Percentiles rank a stretch among this genome's conserved stretches.
phyloP scores from a whole-genome alignment of 2,888 invertebrate species.

The Ferrisia virgata region DNA sequence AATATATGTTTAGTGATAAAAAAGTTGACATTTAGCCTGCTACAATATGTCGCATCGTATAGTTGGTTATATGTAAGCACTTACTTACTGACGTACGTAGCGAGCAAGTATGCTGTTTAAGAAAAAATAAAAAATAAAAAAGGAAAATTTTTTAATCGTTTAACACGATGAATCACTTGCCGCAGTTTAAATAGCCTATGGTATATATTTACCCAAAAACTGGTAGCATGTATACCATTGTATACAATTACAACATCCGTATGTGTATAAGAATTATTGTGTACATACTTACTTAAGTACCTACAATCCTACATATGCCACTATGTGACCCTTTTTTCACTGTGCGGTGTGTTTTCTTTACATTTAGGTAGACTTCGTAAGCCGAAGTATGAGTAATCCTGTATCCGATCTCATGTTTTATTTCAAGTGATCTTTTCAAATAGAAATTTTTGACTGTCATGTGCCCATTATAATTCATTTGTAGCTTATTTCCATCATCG shows the following conservation, averaged over 20 bases:
- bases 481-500: too few relatives aligned
- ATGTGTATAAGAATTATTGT: not conserved
- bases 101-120: too few relatives aligned
- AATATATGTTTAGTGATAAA: constrained; percentile 36
- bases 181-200: not conserved
- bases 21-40: constrained; percentile 18
- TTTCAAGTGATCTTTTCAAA: too few relatives aligned
- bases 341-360: not conserved
- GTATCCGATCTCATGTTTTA: too few relatives aligned
- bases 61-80: too few relatives aligned
- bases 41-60: not conserved
- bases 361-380: too few relatives aligned
- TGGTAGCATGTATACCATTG: not conserved
- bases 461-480: too few relatives aligned
- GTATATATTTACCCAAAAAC: not conserved
- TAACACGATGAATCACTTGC: not conserved
- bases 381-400: too few relatives aligned
- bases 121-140: too few relatives aligned
- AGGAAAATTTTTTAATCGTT: not conserved
- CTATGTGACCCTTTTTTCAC: not conserved
- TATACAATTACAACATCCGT: constrained; percentile 13
- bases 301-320: too few relatives aligned
- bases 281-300: not conserved
- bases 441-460: too few relatives aligned
- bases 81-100: too few relatives aligned